Evolutionary conservation across 2,888 invertebrate genomes (phyloP), one percentile per base, ranked within the genome.

Genomic region (Oxycera nigricornis): DNA sequence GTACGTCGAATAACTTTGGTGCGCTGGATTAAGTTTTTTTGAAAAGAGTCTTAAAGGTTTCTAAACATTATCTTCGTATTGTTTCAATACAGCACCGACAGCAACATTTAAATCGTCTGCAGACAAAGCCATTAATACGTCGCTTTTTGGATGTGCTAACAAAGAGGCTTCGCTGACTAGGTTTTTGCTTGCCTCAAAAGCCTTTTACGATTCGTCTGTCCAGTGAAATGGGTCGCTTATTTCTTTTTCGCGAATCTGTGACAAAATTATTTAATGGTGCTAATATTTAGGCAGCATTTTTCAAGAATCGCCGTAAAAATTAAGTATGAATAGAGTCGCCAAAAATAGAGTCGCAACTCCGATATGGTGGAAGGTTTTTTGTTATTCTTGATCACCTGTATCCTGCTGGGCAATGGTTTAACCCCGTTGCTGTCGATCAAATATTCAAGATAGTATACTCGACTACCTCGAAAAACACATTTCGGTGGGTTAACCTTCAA

Each of bases 1-100:
- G 74, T 84, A 85, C 0, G 72, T 62, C 46, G 74, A 74, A 24
- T 83, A 85, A 7, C 81, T 82, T 4, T 50, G 68, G 75, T 85
- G 80, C 0, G 82, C 73, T 0, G 79, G 72, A 14, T 73, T 79
- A 1, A 85, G 74, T 31, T 81, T 82, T 62, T 78, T 78, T 1
- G 82, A 83, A 73, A 81, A 84, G 26, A 67, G 46, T 3, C 46
- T 26, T 7, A 67, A 30, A 14, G 24, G 67, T 24, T 46, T 22
- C 41, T 14, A 41, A 24, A 3, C 31, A 1, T 4, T 35, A 17
- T 39, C 46, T 46, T 67, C 24, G n/a, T 28, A 24, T 22, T 46
- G 46, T 26, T 67, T 28, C 1, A 67, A 17, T 11, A 41, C 46
- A 7, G 67, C 46, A 0, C 46, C 67, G n/a, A n/a, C 28, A 1